Conservation (phyloP, 1,140 invertebrate species). For the Andrena cerasifolii region DNA sequence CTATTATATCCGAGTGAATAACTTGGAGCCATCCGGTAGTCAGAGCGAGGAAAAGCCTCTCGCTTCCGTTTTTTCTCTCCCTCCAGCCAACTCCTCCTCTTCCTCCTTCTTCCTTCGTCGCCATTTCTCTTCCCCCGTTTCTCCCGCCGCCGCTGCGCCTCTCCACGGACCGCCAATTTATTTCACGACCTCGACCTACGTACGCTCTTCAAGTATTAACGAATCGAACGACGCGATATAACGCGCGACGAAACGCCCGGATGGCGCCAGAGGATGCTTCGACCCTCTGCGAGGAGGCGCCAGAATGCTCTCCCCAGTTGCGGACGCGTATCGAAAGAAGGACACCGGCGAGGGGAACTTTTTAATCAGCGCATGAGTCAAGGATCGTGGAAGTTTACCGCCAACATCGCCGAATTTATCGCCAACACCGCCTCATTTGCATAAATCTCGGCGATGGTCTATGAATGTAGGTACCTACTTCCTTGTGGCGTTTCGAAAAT, state of each 20-base stretch:
- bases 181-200: constrained; percentile 36
- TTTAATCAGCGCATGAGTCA: constrained; percentile 45
- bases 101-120: not conserved
- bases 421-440: too few species aligned
- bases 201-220: constrained; percentile 43
- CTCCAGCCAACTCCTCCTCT: not conserved
- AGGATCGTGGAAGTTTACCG: constrained; percentile 55
- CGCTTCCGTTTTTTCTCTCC: constrained; percentile 7
- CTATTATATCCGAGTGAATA: constrained; percentile 76
- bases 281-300: constrained; percentile 21
- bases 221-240: constrained; percentile 30
- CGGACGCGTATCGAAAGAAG: not conserved
- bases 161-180: constrained; percentile 42
- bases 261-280: constrained; percentile 24
- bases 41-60: constrained; percentile 46
- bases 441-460: too few species aligned
- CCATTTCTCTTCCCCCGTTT: not conserved
- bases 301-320: not conserved
- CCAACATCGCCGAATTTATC: too few species aligned
- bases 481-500: too few species aligned
- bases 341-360: not conserved
- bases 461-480: too few species aligned
- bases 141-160: not conserved
- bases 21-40: constrained; percentile 69
- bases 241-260: constrained; percentile 31